Percentiles rank a stretch among this genome's conserved stretches.
phyloP scores from a whole-genome alignment of 1,140 invertebrate species.

The Leptinotarsa defecta region DNA sequence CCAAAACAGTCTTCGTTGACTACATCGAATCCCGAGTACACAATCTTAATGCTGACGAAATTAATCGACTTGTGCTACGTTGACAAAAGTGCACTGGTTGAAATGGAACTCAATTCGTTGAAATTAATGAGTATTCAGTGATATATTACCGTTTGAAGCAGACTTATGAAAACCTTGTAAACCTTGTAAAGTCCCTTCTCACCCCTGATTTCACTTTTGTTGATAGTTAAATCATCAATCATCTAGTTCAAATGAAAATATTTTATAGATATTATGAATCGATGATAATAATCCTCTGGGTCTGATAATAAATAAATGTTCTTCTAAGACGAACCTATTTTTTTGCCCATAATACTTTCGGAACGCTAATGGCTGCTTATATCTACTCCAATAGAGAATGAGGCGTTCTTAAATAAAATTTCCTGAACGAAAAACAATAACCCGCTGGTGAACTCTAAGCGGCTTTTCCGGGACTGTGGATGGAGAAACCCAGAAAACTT shows the following conservation, averaged over 20 bases:
- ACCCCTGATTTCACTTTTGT: too few relatives aligned
- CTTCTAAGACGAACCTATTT: background rate
- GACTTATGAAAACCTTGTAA: too few relatives aligned
- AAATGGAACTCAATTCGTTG: too few relatives aligned
- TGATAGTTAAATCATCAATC: too few relatives aligned
- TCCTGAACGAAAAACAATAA: background rate
- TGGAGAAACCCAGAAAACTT: background rate
- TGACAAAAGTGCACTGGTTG: too few relatives aligned
- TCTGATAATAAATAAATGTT: background rate
- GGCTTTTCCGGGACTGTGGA: background rate
- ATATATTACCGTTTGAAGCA: too few relatives aligned
- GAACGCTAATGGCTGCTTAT: background rate
- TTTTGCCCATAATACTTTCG: background rate
- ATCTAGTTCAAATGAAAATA: background rate
- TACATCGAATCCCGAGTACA: too few relatives aligned
- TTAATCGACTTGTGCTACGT: too few relatives aligned
- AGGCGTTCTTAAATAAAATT: background rate
- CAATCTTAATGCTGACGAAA: too few relatives aligned
- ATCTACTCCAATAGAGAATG: background rate
- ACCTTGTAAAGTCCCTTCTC: too few relatives aligned
- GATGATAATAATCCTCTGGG: background rate
- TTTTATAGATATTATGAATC: background rate
- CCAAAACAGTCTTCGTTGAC: too few relatives aligned
- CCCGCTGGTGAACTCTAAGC: background rate
- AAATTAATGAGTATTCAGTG: too few relatives aligned